Conservation (phyloP, 2,888 invertebrate genomes). For the Proisotoma minuta region DNA sequence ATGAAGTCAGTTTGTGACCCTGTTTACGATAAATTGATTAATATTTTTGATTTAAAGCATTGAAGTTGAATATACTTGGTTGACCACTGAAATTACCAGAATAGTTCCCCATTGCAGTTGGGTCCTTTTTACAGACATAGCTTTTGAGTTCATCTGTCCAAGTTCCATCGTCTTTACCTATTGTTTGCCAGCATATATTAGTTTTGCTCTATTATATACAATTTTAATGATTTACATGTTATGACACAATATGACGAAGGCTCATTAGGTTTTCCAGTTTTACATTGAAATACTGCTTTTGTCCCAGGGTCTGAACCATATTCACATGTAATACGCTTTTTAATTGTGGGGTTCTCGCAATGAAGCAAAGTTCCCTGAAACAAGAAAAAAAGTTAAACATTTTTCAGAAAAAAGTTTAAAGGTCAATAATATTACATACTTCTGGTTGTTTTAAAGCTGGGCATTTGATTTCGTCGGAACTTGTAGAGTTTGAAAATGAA, state of each 20-base stretch:
- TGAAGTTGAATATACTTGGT: not conserved
- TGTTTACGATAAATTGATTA: no score
- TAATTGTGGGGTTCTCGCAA: conserved; percentile 30
- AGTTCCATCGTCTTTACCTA: conserved; percentile 22
- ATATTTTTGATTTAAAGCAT: no score
- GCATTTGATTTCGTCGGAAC: conserved; percentile 16
- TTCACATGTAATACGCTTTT: conserved; percentile 25
- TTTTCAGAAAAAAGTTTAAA: not conserved
- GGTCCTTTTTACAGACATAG: conserved; percentile 16
- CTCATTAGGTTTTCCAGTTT: conserved; percentile 15
- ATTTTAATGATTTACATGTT: no score
- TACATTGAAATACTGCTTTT: conserved; percentile 30
- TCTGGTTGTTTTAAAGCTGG: conserved; percentile 25
- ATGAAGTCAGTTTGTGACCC: not conserved
- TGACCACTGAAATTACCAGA: not conserved
- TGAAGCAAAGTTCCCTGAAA: conserved; percentile 21
- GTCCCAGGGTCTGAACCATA: conserved; percentile 28
- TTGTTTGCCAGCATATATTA: no score
- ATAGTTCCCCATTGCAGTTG: not conserved
- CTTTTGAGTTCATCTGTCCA: conserved; percentile 31
- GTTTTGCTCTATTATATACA: no score
- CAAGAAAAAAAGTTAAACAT: not conserved
- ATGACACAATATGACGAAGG: conserved; percentile 30
- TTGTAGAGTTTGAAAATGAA: conserved; percentile 22
- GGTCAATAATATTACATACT: conserved; percentile 11